These are phyloP conservation scores for Crenuchus spilurus DNA, from an alignment of 2,797 vertebrate genomes.

Conservation along the genomic window DNA sequence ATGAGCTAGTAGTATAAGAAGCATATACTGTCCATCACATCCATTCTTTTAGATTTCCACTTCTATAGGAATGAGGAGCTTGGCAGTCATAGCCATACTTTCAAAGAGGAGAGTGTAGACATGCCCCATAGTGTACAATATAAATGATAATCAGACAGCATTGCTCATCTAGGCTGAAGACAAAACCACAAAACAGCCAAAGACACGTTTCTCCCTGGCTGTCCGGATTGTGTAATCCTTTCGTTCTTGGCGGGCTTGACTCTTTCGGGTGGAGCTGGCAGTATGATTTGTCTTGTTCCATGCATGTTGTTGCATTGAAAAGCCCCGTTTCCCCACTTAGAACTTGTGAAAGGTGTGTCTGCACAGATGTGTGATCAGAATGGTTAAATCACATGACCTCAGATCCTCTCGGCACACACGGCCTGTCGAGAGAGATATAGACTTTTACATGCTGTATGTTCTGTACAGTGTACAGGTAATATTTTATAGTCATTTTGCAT, in stretches of 20 bases:
- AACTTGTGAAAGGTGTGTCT: constrained; percentile 13
- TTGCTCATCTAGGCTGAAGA: background rate
- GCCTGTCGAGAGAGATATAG: background rate
- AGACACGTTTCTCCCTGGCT: background rate
- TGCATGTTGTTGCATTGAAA: constrained; percentile 46
- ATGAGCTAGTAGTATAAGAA: background rate
- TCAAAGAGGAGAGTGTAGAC: background rate
- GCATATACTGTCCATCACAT: background rate
- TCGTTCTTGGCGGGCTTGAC: background rate
- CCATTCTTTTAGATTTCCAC: background rate
- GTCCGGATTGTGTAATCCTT: background rate
- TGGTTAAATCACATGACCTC: background rate
- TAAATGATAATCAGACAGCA: constrained; percentile 10
- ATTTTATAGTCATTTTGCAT: too few species aligned
- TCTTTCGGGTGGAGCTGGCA: background rate
- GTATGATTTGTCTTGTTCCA: constrained; percentile 41
- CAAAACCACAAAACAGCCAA: background rate
- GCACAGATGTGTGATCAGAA: background rate
- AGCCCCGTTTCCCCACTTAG: constrained; percentile 7
- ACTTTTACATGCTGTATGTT: background rate
- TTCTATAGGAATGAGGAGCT: background rate
- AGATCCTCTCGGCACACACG: background rate
- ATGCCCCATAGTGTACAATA: background rate
- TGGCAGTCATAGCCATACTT: background rate
- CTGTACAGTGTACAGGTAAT: too few species aligned